A percentile compares a stretch with the other conserved stretches of the same genome.
Evolutionary conservation across 2,888 invertebrate genomes (phyloP).

Genomic region (Lithophane ornitopus): DNA sequence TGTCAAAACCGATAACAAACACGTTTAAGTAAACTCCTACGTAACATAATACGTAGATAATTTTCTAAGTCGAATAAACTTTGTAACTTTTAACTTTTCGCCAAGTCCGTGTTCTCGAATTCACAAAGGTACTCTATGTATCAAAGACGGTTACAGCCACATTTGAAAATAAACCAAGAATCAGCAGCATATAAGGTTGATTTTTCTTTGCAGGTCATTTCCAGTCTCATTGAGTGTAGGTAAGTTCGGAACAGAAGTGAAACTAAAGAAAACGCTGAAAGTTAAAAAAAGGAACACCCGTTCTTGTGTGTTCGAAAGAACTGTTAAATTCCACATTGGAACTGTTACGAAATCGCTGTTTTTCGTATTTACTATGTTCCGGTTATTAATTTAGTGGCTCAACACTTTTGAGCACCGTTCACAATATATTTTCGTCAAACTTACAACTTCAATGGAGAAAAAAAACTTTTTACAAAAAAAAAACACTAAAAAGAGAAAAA

Average conservation of each 20-base stretch:
- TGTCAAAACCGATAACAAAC: slow-evolving; percentile 68
- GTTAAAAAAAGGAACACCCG: slow-evolving; percentile 68
- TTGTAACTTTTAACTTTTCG: slow-evolving; percentile 76
- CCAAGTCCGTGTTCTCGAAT: slow-evolving; percentile 76
- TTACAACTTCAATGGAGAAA: not conserved
- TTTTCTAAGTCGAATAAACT: slow-evolving; percentile 78
- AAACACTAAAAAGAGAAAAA: too few species aligned
- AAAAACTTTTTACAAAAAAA: too few species aligned
- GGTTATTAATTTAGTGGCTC: not conserved
- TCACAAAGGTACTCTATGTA: slow-evolving; percentile 76
- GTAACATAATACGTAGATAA: slow-evolving; percentile 76
- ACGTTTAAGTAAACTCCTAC: slow-evolving; percentile 70
- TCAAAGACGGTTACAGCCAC: slow-evolving; percentile 60
- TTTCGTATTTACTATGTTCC: not conserved
- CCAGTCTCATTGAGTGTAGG: slow-evolving; percentile 63
- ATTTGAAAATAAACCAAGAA: slow-evolving; percentile 46
- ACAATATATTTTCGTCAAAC: not conserved
- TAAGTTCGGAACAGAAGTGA: slow-evolving; percentile 65
- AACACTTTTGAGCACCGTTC: not conserved
- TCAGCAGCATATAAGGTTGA: slow-evolving; percentile 28
- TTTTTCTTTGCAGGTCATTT: slow-evolving; percentile 31
- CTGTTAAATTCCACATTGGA: slow-evolving; percentile 69
- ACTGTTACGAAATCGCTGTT: slow-evolving; percentile 43
- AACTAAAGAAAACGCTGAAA: slow-evolving; percentile 71
- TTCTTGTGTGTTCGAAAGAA: slow-evolving; percentile 64